Evolutionary conservation across 2,113 vertebrate species (phyloP).

Genomic region (Cyprinodon variegatus): DNA sequence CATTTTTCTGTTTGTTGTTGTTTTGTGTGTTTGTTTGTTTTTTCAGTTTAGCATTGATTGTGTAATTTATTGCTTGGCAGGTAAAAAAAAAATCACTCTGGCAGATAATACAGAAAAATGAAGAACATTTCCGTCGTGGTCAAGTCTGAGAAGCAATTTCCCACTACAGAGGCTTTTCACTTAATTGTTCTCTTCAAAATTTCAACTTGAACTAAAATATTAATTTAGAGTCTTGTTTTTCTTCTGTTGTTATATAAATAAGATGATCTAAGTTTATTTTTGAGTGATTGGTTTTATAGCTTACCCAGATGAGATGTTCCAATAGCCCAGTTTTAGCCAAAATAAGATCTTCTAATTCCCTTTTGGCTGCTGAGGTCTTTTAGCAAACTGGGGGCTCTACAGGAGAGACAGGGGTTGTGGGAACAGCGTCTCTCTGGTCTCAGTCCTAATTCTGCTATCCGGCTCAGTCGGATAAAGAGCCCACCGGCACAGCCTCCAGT

Average conservation of each 20-base stretch:
- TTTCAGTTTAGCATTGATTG: no score
- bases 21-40: no score
- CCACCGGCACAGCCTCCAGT: conserved; percentile 65
- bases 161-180: not conserved
- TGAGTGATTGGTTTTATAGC: not conserved
- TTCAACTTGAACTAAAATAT: not conserved
- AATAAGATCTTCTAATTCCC: conserved; percentile 42
- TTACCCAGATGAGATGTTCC: not conserved
- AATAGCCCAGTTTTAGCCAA: conserved; percentile 27
- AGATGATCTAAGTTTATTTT: not conserved
- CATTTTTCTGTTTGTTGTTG: no score
- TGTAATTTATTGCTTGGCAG: no score
- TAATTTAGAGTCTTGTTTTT: not conserved
- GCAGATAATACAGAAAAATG: not conserved
- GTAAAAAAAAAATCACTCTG: no score
- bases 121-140: not conserved
- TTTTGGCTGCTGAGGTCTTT: conserved; percentile 45
- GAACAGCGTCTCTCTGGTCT: conserved; percentile 59
- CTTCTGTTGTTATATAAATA: not conserved
- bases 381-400: conserved; percentile 41
- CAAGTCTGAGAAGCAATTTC: not conserved
- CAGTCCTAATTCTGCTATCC: conserved; percentile 58
- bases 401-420: conserved; percentile 63
- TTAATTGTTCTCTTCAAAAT: not conserved
- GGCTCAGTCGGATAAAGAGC: conserved; percentile 58